Evolutionary conservation across 2,113 vertebrate species (phyloP).

Genomic region (Telmatochromis sp.): DNA sequence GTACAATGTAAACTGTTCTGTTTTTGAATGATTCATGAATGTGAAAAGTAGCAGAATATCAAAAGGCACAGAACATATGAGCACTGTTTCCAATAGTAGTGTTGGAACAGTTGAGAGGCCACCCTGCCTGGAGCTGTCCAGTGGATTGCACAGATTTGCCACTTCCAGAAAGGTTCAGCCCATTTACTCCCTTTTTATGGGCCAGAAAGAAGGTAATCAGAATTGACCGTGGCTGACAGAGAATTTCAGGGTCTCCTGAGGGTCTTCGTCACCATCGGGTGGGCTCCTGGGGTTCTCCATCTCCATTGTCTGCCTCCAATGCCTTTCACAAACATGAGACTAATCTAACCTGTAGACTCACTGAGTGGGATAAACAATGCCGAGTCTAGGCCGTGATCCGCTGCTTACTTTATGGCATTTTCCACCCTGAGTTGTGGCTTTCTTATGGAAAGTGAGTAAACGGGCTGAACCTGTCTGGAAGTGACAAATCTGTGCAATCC

Average conservation of each 20-base stretch:
- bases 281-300: neutral
- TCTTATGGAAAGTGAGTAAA: neutral
- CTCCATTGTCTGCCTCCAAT: neutral
- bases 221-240: neutral
- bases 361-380: neutral
- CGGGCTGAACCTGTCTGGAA: accelerated
- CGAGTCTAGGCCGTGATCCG: neutral
- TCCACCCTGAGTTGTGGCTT: neutral
- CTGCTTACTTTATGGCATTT: neutral
- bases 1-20: neutral
- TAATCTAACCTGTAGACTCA: neutral
- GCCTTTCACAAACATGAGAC: neutral
- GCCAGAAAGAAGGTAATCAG: neutral
- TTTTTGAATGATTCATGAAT: neutral
- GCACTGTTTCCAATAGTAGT: neutral
- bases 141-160: neutral
- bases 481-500: neutral
- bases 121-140: neutral
- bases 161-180: neutral
- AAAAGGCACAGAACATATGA: neutral
- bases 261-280: neutral
- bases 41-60: neutral
- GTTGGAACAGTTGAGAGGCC: neutral
- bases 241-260: neutral
- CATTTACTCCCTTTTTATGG: neutral